A percentile compares a stretch with the other conserved stretches of the same genome.
These are phyloP conservation scores for Origma solitaria DNA, from an alignment of 2,113 vertebrate genomes.

Conservation along the genomic window DNA sequence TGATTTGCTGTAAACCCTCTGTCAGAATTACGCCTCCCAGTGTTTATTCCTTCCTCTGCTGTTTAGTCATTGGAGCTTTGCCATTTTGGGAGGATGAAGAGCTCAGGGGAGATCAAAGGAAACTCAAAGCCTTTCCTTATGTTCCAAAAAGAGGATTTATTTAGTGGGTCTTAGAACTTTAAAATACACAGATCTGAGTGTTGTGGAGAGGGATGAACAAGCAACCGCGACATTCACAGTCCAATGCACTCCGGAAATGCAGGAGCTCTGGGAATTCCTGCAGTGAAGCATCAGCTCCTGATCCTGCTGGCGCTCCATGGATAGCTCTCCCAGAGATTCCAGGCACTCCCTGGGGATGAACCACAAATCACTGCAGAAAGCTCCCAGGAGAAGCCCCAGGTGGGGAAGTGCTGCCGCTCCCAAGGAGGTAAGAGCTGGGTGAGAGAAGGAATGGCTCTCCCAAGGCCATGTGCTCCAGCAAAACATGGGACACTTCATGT, in stretches of 20 bases:
- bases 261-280: not conserved
- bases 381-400: not conserved
- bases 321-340: not conserved
- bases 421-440: not conserved
- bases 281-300: not conserved
- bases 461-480: not conserved
- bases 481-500: rapidly evolving
- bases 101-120: not conserved
- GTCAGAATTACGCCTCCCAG: not conserved
- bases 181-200: not conserved
- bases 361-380: not conserved
- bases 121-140: not conserved
- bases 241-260: not conserved
- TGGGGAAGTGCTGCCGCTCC: not conserved
- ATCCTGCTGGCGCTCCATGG: not conserved
- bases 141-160: slow-evolving; percentile 32
- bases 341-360: not conserved
- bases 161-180: not conserved
- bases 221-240: not conserved
- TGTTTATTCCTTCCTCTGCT: not conserved
- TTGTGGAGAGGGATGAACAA: not conserved
- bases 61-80: not conserved
- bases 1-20: not conserved
- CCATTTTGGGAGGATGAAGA: not conserved
- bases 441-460: not conserved